phyloP scores from a whole-genome alignment of 2,113 vertebrate genomes.

The Psephotus haematonotus region DNA sequence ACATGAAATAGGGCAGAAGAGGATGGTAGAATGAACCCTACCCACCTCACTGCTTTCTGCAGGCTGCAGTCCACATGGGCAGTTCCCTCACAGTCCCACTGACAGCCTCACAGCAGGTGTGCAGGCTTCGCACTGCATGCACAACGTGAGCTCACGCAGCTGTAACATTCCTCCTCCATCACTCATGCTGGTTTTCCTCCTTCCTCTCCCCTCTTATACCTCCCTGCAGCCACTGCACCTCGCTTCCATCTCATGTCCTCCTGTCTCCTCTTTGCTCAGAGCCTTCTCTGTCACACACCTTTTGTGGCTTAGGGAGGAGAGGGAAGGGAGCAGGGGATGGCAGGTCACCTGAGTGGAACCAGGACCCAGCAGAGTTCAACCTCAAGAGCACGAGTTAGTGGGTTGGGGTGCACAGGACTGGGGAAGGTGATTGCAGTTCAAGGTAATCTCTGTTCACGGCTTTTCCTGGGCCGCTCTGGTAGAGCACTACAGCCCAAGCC shows the following conservation, averaged over 20 bases:
- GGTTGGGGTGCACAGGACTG: background rate
- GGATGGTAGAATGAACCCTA: background rate
- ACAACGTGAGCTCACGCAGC: background rate
- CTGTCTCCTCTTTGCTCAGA: background rate
- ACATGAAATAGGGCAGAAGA: background rate
- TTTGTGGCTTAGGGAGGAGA: background rate
- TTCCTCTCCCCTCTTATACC: background rate
- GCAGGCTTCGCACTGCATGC: background rate
- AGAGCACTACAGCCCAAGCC: background rate
- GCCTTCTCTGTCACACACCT: background rate
- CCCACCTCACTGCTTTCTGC: background rate
- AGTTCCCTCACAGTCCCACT: background rate
- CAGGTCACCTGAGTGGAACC: background rate
- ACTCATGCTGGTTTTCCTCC: background rate
- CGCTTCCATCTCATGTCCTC: background rate
- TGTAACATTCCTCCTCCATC: background rate
- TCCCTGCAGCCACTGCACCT: background rate
- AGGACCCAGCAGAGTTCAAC: background rate
- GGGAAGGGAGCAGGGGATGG: background rate
- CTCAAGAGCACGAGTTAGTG: background rate
- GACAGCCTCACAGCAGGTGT: accelerated
- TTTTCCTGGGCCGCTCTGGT: background rate
- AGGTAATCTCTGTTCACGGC: background rate
- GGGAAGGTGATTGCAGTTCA: background rate
- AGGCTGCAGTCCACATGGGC: accelerated